Base-by-base conservation (phyloP, 1,140 invertebrate genomes). In the Psilanteris sp. region DNA sequence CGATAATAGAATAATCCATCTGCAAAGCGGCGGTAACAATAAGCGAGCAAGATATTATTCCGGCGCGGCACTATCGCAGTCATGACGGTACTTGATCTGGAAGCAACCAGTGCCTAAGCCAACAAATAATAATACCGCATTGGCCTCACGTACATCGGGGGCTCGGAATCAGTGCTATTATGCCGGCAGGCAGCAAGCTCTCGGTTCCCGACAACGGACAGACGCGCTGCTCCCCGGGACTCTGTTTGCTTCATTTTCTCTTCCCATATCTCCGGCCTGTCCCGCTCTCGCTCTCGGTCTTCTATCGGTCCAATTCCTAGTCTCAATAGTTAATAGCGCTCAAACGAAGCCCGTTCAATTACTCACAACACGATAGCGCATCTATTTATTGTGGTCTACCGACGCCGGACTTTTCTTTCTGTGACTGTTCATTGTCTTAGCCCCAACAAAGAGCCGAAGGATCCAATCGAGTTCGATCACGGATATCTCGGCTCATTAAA, bases 101-200 rank as follows among this genome's bases (percentile, higher is more conserved):
- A 67, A 82, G 80, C 77, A 83, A 71, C 39, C 57, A 77, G 59
- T 79, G 78, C 67, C 72, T 79, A 81, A 83, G 71, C 68, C 71
- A 84, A 83, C 82, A 85, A 85, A 84, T 82, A 84, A 83, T 79
- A 83, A 83, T 85, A 83, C 76, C 72, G 77, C 79, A 83, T 82
- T 81, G 78, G 66, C 78, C 78, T 84, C 82, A 80, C 80, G 82
- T 85, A 79, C 66, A 77, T 76, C 75, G 75, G 72, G 43, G 66
- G 68, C 61, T 71, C 66, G 67, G 57, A 64, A 81, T 83, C 81
- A 77, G 46, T 67, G 68, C 77, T 80, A 82, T 83, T 82, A 83
- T 79, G 72, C 74, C 59, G 55, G 32, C 44, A 68, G 55, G 32
- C 44, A 68, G 73, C 59, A 36, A 44, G 50, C 46, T 61, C 39